Percentiles rank a stretch among this genome's conserved stretches.
These are phyloP conservation scores for Lapara coniferarum DNA, from an alignment of 2,888 invertebrate genomes.

Conservation along the genomic window DNA sequence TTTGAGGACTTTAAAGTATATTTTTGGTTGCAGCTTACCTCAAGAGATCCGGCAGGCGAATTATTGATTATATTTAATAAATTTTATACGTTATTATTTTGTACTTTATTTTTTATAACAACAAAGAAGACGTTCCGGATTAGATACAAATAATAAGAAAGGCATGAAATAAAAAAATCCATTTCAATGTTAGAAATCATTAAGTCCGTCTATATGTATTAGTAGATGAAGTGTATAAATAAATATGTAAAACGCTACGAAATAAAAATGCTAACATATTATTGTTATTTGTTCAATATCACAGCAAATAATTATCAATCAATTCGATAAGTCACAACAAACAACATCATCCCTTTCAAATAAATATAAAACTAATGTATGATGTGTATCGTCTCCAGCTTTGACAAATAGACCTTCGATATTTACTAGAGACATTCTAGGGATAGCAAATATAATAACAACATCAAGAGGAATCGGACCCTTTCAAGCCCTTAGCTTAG, in stretches of 20 bases:
- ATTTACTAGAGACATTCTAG: slow-evolving; percentile 1
- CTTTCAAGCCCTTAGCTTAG: not conserved
- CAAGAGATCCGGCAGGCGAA: slow-evolving; percentile 49
- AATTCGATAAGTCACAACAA: not conserved
- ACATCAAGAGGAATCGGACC: not conserved
- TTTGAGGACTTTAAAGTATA: not conserved
- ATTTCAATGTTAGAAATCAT: no score
- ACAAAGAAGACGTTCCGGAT: no score
- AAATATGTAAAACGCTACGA: no score
- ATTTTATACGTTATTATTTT: slow-evolving; percentile 15
- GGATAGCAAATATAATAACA: slow-evolving; percentile 17
- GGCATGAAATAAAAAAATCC: no score
- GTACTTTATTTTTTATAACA: slow-evolving; percentile 26
- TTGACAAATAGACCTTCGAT: not conserved
- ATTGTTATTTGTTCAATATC: not conserved
- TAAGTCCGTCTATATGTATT: no score
- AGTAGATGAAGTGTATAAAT: no score
- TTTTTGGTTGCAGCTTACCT: slow-evolving; percentile 61
- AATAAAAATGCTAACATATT: not conserved
- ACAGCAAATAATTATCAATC: not conserved
- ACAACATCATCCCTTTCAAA: not conserved
- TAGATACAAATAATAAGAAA: no score
- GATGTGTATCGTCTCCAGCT: not conserved
- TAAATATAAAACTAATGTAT: not conserved
- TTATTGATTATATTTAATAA: slow-evolving; percentile 33